These are phyloP conservation scores for Diploscapter pachys DNA, from an alignment of 1,140 invertebrate genomes.

Conservation along the genomic window DNA sequence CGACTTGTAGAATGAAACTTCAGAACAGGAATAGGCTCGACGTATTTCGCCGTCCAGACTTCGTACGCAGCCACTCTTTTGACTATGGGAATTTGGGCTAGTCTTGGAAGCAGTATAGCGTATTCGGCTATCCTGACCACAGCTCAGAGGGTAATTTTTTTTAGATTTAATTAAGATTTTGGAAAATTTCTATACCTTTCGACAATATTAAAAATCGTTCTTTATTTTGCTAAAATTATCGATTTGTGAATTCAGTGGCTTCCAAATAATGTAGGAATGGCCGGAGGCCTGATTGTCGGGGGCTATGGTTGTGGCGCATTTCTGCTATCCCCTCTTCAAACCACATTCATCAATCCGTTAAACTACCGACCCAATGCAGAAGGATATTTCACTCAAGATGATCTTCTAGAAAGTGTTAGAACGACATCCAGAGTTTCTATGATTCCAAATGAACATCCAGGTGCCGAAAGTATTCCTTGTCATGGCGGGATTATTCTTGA, in stretches of 20 bases:
- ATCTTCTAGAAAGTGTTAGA: constrained; percentile 34
- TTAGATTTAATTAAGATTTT: constrained; percentile 1
- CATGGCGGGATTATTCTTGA: constrained; percentile 28
- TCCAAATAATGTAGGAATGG: constrained; percentile 34
- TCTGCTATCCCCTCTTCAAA: constrained; percentile 32
- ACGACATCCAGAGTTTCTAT: neutral
- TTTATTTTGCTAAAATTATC: neutral
- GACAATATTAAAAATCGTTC: constrained; percentile 1
- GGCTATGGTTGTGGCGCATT: constrained; percentile 38
- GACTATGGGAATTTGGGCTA: constrained; percentile 27
- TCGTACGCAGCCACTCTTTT: constrained; percentile 28
- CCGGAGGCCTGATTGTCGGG: constrained; percentile 36
- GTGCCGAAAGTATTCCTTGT: constrained; percentile 36
- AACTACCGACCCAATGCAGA: constrained; percentile 34
- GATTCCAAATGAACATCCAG: neutral
- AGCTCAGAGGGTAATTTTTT: constrained; percentile 32
- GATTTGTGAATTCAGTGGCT: constrained; percentile 30
- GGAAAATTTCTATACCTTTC: neutral
- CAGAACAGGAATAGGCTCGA: constrained; percentile 19
- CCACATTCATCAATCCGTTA: constrained; percentile 34
- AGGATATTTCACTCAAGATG: constrained; percentile 39
- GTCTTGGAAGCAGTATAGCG: constrained; percentile 31
- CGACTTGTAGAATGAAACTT: constrained; percentile 1
- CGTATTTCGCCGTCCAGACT: constrained; percentile 31
- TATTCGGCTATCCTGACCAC: constrained; percentile 37